Percentiles rank a stretch among this genome's conserved stretches.
These are phyloP conservation scores for Himalopsyche anomala DNA, from an alignment of 2,888 invertebrate species.

Conservation along the genomic window DNA sequence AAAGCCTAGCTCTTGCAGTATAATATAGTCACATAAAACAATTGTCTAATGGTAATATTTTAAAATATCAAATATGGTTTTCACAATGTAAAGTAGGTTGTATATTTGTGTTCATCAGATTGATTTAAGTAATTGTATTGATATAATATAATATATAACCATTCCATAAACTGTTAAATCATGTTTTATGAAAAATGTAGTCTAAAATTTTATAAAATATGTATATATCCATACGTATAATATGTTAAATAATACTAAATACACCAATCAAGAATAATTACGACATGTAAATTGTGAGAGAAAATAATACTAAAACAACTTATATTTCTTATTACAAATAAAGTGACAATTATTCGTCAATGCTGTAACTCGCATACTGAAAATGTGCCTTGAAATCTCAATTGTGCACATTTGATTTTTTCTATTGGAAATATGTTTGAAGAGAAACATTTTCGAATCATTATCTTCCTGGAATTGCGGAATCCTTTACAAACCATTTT, in stretches of 20 bases:
- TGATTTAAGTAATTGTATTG: slow-evolving; percentile 24
- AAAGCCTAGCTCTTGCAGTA: slow-evolving; percentile 2
- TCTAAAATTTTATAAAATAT: slow-evolving; percentile 30
- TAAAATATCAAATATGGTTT: slow-evolving; percentile 10
- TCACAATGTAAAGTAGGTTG: slow-evolving; percentile 1
- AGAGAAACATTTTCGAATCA: background rate
- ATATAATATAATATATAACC: slow-evolving; percentile 10
- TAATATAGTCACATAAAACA: slow-evolving; percentile 16
- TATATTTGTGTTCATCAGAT: slow-evolving; percentile 31
- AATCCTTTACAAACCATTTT: background rate
- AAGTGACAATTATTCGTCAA: slow-evolving; percentile 25
- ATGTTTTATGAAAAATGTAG: slow-evolving; percentile 21
- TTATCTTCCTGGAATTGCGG: background rate
- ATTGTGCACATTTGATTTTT: slow-evolving; percentile 53
- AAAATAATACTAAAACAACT: slow-evolving; percentile 26
- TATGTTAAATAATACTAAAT: slow-evolving; percentile 26
- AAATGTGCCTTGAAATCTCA: slow-evolving; percentile 58
- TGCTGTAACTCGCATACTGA: slow-evolving; percentile 47
- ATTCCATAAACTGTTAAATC: slow-evolving; percentile 31
- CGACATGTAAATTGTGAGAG: slow-evolving; percentile 22
- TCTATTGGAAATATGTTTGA: background rate
- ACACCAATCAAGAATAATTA: slow-evolving; percentile 23
- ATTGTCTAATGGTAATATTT: slow-evolving; percentile 8
- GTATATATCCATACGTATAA: slow-evolving; percentile 30
- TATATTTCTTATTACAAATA: slow-evolving; percentile 9